phyloP scores from a whole-genome alignment of 2,888 invertebrate genomes.

The Synanthedon myopaeformis region DNA sequence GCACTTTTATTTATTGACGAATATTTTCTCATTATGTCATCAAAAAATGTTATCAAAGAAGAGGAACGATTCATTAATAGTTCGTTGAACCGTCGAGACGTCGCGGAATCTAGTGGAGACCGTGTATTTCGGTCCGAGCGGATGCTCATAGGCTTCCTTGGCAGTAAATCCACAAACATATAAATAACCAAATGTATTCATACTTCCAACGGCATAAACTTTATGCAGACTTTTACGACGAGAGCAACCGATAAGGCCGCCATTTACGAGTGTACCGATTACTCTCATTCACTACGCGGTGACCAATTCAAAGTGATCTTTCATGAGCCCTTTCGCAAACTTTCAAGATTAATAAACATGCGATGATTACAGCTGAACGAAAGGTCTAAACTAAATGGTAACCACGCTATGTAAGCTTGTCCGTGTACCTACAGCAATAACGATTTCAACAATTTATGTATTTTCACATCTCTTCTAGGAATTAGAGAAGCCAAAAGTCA shows the following conservation, averaged over 20 bases:
- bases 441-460: constrained; percentile 1
- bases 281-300: constrained; percentile 24
- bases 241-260: constrained; percentile 32
- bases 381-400: neutral
- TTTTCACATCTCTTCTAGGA: constrained; percentile 6
- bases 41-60: neutral
- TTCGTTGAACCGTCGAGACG: constrained; percentile 61
- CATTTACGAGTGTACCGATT: constrained; percentile 33
- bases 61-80: constrained; percentile 14
- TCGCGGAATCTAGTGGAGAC: constrained; percentile 60
- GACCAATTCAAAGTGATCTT: constrained; percentile 11
- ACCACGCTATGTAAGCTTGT: neutral
- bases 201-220: constrained; percentile 30
- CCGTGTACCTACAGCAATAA: neutral
- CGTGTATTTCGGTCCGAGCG: constrained; percentile 57
- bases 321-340: constrained; percentile 3
- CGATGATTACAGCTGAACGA: neutral
- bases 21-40: neutral
- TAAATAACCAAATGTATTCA: constrained; percentile 42
- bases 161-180: constrained; percentile 52
- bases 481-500: constrained; percentile 3
- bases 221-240: constrained; percentile 42
- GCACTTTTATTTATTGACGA: neutral
- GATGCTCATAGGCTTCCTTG: constrained; percentile 55
- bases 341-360: neutral